These are phyloP conservation scores for Trachelus stipa DNA, from an alignment of 2,888 invertebrate species.

Conservation along the genomic window DNA sequence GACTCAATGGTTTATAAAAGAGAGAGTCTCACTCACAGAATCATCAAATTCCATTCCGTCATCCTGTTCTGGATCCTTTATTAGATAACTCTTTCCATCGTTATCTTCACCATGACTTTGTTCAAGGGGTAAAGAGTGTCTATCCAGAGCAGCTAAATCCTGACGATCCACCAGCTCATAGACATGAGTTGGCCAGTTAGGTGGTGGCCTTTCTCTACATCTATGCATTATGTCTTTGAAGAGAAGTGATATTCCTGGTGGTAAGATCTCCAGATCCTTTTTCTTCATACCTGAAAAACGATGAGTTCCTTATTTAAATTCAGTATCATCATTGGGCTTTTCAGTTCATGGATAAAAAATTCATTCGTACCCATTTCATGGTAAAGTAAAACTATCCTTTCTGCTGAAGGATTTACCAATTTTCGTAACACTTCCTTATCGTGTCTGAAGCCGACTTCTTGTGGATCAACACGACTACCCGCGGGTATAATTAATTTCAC, in stretches of 20 bases:
- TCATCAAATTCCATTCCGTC: slow-evolving; percentile 74
- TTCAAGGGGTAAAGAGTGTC: slow-evolving; percentile 38
- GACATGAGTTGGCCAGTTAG: slow-evolving; percentile 78
- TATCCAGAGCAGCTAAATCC: slow-evolving; percentile 74
- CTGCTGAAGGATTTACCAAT: slow-evolving; percentile 48
- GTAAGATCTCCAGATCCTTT: slow-evolving; percentile 79
- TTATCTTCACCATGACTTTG: slow-evolving; percentile 17
- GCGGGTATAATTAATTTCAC: slow-evolving; percentile 59
- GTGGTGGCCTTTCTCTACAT: slow-evolving; percentile 78
- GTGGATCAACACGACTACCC: slow-evolving; percentile 59
- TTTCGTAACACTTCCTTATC: slow-evolving; percentile 49
- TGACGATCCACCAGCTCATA: slow-evolving; percentile 79
- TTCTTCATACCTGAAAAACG: slow-evolving; percentile 71
- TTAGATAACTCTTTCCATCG: slow-evolving; percentile 41
- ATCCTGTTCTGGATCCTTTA: slow-evolving; percentile 69
- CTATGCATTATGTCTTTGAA: slow-evolving; percentile 77
- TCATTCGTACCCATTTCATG: slow-evolving; percentile 66
- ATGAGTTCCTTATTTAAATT: slow-evolving; percentile 31
- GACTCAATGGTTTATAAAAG: slow-evolving; percentile 9
- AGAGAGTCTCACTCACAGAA: slow-evolving; percentile 64
- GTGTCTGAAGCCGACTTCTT: slow-evolving; percentile 44
- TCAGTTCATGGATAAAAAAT: not conserved
- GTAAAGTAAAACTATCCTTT: slow-evolving; percentile 70
- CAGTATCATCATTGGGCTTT: not conserved
- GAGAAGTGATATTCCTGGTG: slow-evolving; percentile 78